A percentile compares a stretch with the other conserved stretches of the same genome.
phyloP scores from a whole-genome alignment of 1,140 invertebrate species.

The Dryas iulia region DNA sequence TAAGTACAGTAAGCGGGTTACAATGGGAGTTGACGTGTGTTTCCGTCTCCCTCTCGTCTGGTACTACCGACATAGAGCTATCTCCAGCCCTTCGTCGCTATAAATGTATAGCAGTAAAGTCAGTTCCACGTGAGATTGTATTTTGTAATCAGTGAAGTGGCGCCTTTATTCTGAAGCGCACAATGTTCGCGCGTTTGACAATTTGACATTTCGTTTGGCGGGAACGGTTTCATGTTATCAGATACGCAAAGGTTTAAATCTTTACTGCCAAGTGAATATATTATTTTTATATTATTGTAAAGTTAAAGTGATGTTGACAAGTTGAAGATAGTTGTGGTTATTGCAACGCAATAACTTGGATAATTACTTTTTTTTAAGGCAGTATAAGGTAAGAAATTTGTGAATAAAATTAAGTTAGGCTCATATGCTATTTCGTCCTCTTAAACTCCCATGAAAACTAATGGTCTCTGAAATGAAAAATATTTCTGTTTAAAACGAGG shows the following conservation, averaged over 20 bases:
- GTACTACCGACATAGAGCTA: conserved; percentile 44
- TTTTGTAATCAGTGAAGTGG: conserved; percentile 79
- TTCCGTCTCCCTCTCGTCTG: conserved; percentile 52
- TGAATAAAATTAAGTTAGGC: conserved; percentile 9
- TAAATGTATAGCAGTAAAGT: conserved; percentile 69
- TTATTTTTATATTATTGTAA: conserved; percentile 27
- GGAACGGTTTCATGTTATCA: conserved; percentile 58
- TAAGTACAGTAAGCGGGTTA: conserved; percentile 69
- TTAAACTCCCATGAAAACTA: conserved; percentile 52
- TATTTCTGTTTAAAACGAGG: background rate
- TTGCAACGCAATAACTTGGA: conserved; percentile 75
- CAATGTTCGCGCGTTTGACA: conserved; percentile 73
- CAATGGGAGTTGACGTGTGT: conserved; percentile 62
- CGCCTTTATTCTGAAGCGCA: conserved; percentile 68
- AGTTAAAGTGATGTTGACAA: conserved; percentile 66
- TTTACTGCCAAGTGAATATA: conserved; percentile 40
- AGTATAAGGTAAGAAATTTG: conserved; percentile 48
- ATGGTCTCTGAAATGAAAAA: conserved; percentile 58
- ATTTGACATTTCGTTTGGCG: conserved; percentile 77
- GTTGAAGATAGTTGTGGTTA: conserved; percentile 69
- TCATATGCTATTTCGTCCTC: conserved; percentile 7
- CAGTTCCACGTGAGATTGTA: conserved; percentile 76
- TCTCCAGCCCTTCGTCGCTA: conserved; percentile 70
- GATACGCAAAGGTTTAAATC: conserved; percentile 34
- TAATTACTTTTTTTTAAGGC: conserved; percentile 57